Evolutionary conservation across 2,888 invertebrate genomes (phyloP).

Genomic region (Lithophane ornitopus): DNA sequence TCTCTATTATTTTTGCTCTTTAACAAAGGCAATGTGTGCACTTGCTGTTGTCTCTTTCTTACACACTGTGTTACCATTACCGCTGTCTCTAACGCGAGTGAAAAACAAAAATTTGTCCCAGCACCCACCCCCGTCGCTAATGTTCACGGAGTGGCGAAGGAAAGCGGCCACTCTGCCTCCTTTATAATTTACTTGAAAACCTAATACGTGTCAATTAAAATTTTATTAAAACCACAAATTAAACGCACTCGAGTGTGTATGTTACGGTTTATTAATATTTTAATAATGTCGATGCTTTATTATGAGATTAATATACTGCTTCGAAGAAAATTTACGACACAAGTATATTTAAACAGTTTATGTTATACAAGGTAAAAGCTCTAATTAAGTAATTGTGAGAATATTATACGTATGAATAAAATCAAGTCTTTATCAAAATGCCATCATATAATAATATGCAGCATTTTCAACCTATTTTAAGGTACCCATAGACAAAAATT

Average conservation of each 20-base stretch:
- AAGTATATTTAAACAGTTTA: constrained; percentile 7
- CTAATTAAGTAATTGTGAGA: neutral
- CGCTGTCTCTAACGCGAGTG: constrained; percentile 81
- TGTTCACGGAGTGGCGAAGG: constrained; percentile 82
- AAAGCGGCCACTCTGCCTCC: constrained; percentile 81
- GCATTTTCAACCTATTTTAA: neutral
- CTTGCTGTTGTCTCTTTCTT: constrained; percentile 86
- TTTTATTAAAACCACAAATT: constrained; percentile 86
- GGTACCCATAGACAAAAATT: neutral
- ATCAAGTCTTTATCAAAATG: neutral
- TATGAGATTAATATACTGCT: constrained; percentile 53
- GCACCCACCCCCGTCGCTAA: constrained; percentile 85
- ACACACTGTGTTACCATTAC: constrained; percentile 66
- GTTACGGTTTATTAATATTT: constrained; percentile 83
- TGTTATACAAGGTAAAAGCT: neutral
- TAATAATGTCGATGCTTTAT: constrained; percentile 77
- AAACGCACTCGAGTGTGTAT: constrained; percentile 80
- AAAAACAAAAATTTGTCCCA: constrained; percentile 89
- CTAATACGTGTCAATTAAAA: constrained; percentile 90
- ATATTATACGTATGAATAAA: neutral
- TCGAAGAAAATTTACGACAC: constrained; percentile 49
- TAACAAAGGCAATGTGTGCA: constrained; percentile 90
- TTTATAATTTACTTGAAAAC: constrained; percentile 88
- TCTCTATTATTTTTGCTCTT: constrained; percentile 91
- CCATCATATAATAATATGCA: neutral